phyloP scores from a whole-genome alignment of 2,113 vertebrate genomes.

The Gymnogyps californianus region DNA sequence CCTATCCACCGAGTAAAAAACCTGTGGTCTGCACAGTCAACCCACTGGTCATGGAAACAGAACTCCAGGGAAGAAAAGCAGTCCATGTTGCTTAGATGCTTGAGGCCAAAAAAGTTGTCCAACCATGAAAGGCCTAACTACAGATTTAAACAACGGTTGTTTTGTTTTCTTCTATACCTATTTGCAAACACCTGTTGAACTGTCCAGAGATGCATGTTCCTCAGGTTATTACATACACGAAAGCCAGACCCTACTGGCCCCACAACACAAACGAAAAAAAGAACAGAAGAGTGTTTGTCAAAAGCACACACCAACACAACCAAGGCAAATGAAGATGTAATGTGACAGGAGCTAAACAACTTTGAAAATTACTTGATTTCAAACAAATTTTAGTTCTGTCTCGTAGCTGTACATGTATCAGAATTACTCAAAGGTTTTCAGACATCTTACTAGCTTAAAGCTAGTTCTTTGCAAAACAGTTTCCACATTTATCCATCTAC shows the following conservation, averaged over 20 bases:
- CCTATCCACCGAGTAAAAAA: background rate
- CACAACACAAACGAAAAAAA: background rate
- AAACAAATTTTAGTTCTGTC: background rate
- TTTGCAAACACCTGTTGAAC: background rate
- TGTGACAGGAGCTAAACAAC: background rate
- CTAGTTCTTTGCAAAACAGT: background rate
- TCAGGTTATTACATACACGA: background rate
- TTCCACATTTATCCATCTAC: background rate
- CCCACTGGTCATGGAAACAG: background rate
- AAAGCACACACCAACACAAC: background rate
- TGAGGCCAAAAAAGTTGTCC: background rate
- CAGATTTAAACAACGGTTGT: fast-evolving
- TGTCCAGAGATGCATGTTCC: background rate
- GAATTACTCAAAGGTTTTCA: background rate
- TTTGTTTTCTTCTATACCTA: background rate
- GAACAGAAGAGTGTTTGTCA: background rate
- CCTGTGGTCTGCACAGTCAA: background rate
- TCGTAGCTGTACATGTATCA: background rate
- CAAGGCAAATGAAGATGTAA: background rate
- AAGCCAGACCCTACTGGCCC: background rate
- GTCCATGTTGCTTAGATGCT: background rate
- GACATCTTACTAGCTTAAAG: background rate
- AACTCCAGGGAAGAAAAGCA: background rate
- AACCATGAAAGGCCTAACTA: background rate
- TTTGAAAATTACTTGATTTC: background rate